These are phyloP conservation scores for Zaprionus gabonicus DNA, from an alignment of 1,140 invertebrate species.

Conservation along the genomic window DNA sequence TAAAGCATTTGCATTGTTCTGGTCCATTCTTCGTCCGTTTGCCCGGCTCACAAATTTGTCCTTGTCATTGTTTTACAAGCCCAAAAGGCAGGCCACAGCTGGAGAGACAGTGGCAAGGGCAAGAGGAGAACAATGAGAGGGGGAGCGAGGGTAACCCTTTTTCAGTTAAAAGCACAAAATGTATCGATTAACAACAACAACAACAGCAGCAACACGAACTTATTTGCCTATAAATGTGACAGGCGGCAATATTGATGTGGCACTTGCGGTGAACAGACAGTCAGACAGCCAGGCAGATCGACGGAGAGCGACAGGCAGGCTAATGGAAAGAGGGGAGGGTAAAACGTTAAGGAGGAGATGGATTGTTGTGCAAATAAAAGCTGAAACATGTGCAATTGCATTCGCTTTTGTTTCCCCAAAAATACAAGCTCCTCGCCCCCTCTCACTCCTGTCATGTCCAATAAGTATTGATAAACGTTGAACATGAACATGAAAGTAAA, in stretches of 20 bases:
- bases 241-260: conserved; percentile 25
- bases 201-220: conserved; percentile 11
- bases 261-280: conserved; percentile 11
- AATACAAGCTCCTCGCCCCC: conserved; percentile 34
- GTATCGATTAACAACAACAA: conserved; percentile 41
- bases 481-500: background rate
- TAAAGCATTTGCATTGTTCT: conserved; percentile 29
- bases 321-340: background rate
- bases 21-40: conserved; percentile 39
- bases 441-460: conserved; percentile 14
- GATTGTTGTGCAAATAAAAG: background rate
- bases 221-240: conserved; percentile 32
- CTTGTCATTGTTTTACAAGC: conserved; percentile 74
- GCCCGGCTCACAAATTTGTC: conserved; percentile 68
- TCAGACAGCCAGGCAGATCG: background rate
- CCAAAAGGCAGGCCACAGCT: conserved; percentile 37
- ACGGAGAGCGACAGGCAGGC: no score
- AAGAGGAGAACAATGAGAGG: conserved; percentile 1
- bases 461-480: conserved; percentile 54
- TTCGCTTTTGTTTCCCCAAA: conserved; percentile 26
- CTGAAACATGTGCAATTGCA: background rate
- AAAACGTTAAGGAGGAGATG: background rate
- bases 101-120: background rate
- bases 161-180: conserved; percentile 42
- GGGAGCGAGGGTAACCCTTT: conserved; percentile 21